Evolutionary conservation across 2,888 invertebrate genomes (phyloP).

Genomic region (Eulithis testata): DNA sequence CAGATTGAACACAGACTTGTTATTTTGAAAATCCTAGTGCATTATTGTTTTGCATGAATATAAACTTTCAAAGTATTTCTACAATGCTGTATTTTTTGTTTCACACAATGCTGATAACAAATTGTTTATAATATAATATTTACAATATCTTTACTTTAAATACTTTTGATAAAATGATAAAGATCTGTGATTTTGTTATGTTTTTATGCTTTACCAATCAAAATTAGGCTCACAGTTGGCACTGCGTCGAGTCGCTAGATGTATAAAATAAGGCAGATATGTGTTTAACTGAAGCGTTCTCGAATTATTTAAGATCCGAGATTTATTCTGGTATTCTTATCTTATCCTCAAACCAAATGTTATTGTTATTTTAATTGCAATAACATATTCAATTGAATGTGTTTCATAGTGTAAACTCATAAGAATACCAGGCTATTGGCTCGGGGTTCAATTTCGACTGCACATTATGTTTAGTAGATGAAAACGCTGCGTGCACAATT

Average conservation of each 20-base stretch:
- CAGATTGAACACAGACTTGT: constrained; percentile 4
- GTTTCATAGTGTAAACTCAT: too few relatives aligned
- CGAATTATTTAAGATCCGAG: background rate
- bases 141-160: constrained; percentile 1
- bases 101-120: constrained; percentile 3
- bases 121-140: background rate
- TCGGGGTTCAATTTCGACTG: too few relatives aligned
- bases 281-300: background rate
- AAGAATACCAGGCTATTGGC: too few relatives aligned
- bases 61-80: constrained; percentile 11
- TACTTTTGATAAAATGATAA: constrained; percentile 11
- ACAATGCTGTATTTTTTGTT: constrained; percentile 13
- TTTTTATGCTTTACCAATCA: constrained; percentile 32
- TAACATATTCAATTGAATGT: too few relatives aligned
- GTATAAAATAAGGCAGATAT: constrained; percentile 38
- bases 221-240: constrained; percentile 56
- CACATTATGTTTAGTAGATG: too few relatives aligned
- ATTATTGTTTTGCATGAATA: constrained; percentile 16
- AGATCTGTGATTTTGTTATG: constrained; percentile 11
- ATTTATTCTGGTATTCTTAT: too few relatives aligned
- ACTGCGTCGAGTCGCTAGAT: constrained; percentile 59
- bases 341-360: too few relatives aligned
- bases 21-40: constrained; percentile 4
- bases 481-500: too few relatives aligned
- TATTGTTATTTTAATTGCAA: too few relatives aligned